These are phyloP conservation scores for Tricholaema leucomelas DNA, from an alignment of 2,113 vertebrate species.

Conservation along the genomic window DNA sequence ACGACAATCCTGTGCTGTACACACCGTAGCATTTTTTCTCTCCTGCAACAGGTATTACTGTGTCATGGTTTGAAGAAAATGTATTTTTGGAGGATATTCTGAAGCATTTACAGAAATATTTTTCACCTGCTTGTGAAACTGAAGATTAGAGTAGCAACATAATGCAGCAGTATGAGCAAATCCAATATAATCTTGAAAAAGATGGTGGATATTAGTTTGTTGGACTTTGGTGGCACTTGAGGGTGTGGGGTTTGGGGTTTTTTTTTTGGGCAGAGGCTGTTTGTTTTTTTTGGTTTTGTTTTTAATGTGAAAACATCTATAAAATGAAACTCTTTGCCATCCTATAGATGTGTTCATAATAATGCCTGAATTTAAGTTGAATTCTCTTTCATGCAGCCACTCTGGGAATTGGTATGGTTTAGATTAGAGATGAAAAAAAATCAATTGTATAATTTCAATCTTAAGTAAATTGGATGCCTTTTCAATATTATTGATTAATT, in stretches of 20 bases:
- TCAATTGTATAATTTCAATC: background rate
- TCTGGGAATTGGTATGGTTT: constrained; percentile 17
- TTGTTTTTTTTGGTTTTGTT: background rate
- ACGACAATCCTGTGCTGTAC: background rate
- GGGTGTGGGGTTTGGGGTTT: too few species aligned
- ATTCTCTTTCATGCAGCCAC: background rate
- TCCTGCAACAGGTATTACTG: background rate
- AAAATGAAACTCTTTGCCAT: constrained; percentile 21
- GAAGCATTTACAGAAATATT: background rate
- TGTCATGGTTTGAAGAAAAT: background rate
- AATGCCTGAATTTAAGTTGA: constrained; percentile 39
- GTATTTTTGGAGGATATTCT: background rate
- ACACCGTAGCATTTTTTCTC: background rate
- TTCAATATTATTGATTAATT: background rate
- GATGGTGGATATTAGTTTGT: background rate
- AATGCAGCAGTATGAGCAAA: background rate
- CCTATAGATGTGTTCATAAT: constrained; percentile 8
- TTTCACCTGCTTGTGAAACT: background rate
- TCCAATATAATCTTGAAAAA: background rate
- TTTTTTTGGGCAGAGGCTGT: background rate
- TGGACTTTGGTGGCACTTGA: too few species aligned
- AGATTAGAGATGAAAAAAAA: background rate
- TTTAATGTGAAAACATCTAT: background rate
- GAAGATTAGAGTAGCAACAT: background rate
- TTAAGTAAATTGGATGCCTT: background rate